These are phyloP conservation scores for Pollimyrus isidori DNA, from an alignment of 2,113 vertebrate species.

Conservation along the genomic window DNA sequence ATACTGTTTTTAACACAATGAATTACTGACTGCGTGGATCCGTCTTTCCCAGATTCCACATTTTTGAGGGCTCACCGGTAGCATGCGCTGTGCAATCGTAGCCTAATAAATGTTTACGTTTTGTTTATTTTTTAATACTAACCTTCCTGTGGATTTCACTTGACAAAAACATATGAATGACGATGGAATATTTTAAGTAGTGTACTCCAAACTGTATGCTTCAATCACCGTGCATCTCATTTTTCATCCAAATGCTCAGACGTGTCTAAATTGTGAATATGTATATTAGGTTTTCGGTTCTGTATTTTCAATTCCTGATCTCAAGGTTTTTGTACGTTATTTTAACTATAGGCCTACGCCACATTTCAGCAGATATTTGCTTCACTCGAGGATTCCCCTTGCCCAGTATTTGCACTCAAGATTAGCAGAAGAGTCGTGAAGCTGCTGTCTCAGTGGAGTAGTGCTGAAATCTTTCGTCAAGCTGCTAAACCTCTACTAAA, in stretches of 20 bases:
- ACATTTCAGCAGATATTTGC: conserved; percentile 40
- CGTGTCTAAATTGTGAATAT: background rate
- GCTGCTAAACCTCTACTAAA: conserved; percentile 73
- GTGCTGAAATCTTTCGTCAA: conserved; percentile 72
- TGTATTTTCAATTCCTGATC: background rate
- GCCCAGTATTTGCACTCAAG: conserved; percentile 45
- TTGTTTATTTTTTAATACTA: background rate
- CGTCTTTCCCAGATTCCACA: background rate
- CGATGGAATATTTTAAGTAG: background rate
- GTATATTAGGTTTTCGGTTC: background rate
- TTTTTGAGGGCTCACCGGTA: background rate
- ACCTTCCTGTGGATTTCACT: background rate
- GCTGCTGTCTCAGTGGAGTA: conserved; percentile 95
- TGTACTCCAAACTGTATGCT: background rate
- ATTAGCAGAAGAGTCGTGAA: conserved; percentile 68
- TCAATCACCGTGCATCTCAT: background rate
- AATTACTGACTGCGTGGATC: background rate
- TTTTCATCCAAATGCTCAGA: background rate
- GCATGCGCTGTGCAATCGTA: background rate
- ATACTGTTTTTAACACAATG: background rate
- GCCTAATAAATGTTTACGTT: background rate
- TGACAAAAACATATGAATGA: background rate
- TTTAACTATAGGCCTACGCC: conserved; percentile 49
- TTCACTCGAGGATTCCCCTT: conserved; percentile 38
- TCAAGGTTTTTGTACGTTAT: background rate